Evolutionary conservation across 1,140 invertebrate species (phyloP), one percentile per base, ranked within the genome.

Genomic region (Mya arenaria): DNA sequence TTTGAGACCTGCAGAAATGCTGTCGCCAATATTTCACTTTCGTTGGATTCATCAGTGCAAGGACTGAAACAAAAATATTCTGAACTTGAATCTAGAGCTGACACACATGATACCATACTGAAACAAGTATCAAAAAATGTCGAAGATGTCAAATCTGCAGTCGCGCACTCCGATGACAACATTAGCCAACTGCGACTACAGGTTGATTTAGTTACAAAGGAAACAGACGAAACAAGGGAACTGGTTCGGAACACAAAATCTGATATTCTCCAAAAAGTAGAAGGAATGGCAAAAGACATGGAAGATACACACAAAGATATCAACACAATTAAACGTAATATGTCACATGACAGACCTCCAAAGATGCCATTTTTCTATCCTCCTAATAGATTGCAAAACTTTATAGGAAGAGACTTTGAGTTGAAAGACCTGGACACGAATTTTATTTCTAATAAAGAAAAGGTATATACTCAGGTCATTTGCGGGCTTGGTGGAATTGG

Each of bases 351-450:
- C 6, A 32, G 52, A 55, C 69, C 72, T 32, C 3, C 1, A 30
- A 72, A 44, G 19, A 82, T 68, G 55, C 15, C 52, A 0, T 74
- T 74, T 4, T 82, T 82, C 36, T 75, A 74, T 58, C 71, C 72
- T 5, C 80, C 80, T 34, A 48, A 82, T 48, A 41, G 63, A 23
- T 17, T 68, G 10, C 15, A 41, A 52, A 3, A 15, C 4, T 82
- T 82, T 69, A 37, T 82, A 56, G 68, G 71, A 13, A 23, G 81
- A 0, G 48, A 60, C 8, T 34, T 28, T 28, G 72, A 83, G 63
- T 30, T 75, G 3, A 34, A 48, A 23, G 19, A 0, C 13, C 32
- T 52, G 19, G 39, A 69, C n/a, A 28, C 4, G 15, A 25, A 5
- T 23, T 77, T 69, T 34, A 1, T 63, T 4, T 4, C 19, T 0